Evolutionary conservation across 2,113 vertebrate species (phyloP), one percentile per base, ranked within the genome.

Genomic region (Chaetodon auriga): DNA sequence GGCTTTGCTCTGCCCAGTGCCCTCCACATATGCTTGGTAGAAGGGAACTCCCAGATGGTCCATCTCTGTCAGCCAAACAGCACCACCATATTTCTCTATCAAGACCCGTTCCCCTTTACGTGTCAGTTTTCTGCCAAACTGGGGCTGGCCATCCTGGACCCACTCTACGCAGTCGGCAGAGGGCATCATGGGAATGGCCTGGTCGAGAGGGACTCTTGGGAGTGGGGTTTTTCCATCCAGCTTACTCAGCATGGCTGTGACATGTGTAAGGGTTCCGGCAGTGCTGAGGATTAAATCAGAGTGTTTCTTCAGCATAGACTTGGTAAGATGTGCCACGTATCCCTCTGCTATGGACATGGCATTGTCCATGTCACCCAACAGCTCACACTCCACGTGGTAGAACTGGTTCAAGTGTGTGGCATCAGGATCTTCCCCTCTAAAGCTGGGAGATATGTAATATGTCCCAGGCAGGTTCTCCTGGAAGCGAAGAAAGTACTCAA

Each of bases 401-500:
- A 96, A 96, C 85, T 96, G 95, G 68, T 96, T 96, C 65, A 96
- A 86, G 84, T 96, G 95, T 46, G 95, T 95, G 60, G 95, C 51
- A 76, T 96, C 95, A 54, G 94, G 95, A 77, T 96, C 95, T 82
- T 96, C 95, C 7, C 95, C 95, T 85, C 95, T 86, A 57, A 96
- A 96, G 89, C 95, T 96, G 71, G 95, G 91, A 11, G 95, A 96
- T 70, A 96, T 89, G 38, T 96, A 96, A 68, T 96, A 96, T 7
- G 94, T 83, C 8, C 95, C 95, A 1, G 86, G 87, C 11, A 96
- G 86, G 58, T 92, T 91, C 2, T 96, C 95, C 53, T 95, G 95
- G 57, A 96, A 95, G n/a, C 95, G 93, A 78, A 96, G 91, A 73
- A 95, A 95, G 81, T 96, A 96, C 89, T 96, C 95, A 38, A 96